Evolutionary conservation across 2,797 vertebrate species (phyloP), one percentile per base, ranked within the genome.

Genomic region (Spinibarbus caldwelli): DNA sequence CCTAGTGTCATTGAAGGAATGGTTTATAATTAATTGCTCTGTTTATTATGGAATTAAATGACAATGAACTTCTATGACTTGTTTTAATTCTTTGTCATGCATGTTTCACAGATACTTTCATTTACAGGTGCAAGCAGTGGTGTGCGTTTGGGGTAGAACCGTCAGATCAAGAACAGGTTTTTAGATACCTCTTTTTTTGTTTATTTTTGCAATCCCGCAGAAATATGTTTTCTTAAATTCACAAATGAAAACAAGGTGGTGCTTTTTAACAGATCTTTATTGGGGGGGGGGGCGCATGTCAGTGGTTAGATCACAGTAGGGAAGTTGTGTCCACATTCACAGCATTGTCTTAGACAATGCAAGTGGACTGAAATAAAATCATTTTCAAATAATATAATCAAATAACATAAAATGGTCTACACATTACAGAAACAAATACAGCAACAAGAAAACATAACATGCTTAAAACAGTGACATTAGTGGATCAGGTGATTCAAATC

Each of bases 1-100:
- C 95, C 97, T 97, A 96, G 96, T 98, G 97, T 98, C 96, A 98
- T 96, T 97, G 95, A 96, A 98, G 96, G 96, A 97, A 96, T 95
- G 98, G 97, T 98, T 98, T 99, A 97, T 99, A 99, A 98, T 96
- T 96, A 96, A 96, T 97, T 96, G 96, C 94, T 95, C 95, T 96
- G 97, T 99, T 99, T 98, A 99, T 98, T 99, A 99, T 99, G 96
- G 96, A 96, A 97, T 98, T 98, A 99, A 99, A 99, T 97, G 90
- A 92, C 94, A 94, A 94, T 93, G 88, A 91, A 93, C 93, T 94
- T 94, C 89, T 92, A 8, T 43, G 68, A 79, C 66, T 68, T 57
- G 64, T 57, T n/a, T 47, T n/a, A 45, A 31, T 64, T 49, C 9
- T 8, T 34, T 15, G 6, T 52, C 6, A 15, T 49, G 43, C 14